Evolutionary conservation across 2,113 vertebrate species (phyloP).

Genomic region (Ochotona curzoniae): DNA sequence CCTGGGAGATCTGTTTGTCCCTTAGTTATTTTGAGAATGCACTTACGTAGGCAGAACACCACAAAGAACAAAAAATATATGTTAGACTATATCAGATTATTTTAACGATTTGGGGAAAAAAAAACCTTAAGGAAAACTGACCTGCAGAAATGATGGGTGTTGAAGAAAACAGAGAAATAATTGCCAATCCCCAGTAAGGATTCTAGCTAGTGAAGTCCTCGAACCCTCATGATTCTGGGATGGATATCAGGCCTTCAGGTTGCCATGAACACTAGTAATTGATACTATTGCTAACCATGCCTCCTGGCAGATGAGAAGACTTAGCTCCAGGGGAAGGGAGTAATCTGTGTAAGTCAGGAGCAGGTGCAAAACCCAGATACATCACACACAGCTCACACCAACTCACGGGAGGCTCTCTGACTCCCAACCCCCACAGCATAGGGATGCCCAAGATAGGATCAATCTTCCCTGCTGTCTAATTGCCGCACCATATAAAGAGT

Average conservation of each 20-base stretch:
- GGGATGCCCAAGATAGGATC: neutral
- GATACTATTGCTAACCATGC: neutral
- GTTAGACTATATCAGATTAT: conserved; percentile 8
- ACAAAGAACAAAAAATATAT: conserved; percentile 59
- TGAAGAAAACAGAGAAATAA: neutral
- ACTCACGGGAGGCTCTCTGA: neutral
- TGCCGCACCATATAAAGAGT: neutral
- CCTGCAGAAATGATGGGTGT: neutral
- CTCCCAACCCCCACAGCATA: too few species aligned
- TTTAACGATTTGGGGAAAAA: conserved; percentile 47
- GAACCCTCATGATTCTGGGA: neutral
- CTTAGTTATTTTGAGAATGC: conserved; percentile 64
- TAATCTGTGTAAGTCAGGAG: neutral
- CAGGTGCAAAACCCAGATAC: neutral
- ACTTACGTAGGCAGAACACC: conserved; percentile 59
- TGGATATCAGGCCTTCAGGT: neutral
- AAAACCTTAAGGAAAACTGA: conserved; percentile 12
- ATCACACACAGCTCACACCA: neutral
- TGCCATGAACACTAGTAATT: neutral
- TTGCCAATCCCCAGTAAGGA: neutral
- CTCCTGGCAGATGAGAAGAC: neutral
- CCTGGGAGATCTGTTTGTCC: conserved; percentile 46
- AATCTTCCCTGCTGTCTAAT: neutral
- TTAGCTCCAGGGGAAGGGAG: neutral
- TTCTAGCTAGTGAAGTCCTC: neutral